phyloP scores from a whole-genome alignment of 1,140 invertebrate genomes.

The Limonius californicus region DNA sequence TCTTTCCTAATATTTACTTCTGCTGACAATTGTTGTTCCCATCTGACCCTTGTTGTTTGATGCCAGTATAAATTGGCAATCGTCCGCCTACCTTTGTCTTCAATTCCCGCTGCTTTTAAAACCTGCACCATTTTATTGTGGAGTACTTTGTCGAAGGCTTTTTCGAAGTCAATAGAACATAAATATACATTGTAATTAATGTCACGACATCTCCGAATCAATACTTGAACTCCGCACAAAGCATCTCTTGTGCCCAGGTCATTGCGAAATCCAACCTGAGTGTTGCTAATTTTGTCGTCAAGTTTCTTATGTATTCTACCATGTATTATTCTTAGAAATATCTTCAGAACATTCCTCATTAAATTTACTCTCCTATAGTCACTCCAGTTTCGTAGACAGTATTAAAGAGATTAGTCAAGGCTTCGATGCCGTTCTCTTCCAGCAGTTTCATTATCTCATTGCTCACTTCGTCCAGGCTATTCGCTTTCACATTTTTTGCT shows the following conservation, averaged over 20 bases:
- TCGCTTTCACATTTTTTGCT: slow-evolving; percentile 13
- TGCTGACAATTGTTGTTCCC: background rate
- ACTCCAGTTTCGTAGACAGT: slow-evolving; percentile 17
- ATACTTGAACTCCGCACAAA: slow-evolving; percentile 17
- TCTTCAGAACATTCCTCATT: slow-evolving; percentile 21
- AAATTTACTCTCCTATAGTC: slow-evolving; percentile 18
- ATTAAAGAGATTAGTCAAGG: slow-evolving; percentile 16
- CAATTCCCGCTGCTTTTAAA: slow-evolving; percentile 7
- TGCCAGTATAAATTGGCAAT: slow-evolving; percentile 14
- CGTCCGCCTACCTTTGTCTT: slow-evolving; percentile 16
- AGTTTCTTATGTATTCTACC: slow-evolving; percentile 19
- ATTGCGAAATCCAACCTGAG: slow-evolving; percentile 18
- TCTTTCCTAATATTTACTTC: background rate
- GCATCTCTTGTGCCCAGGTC: slow-evolving; percentile 15
- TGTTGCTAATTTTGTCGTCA: slow-evolving; percentile 14
- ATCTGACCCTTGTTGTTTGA: background rate
- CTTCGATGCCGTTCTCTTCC: background rate
- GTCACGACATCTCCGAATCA: slow-evolving; percentile 18
- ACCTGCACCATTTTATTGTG: slow-evolving; percentile 9
- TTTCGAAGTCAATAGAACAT: slow-evolving; percentile 7
- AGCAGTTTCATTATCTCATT: slow-evolving; percentile 20
- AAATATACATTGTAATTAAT: background rate
- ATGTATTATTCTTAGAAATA: slow-evolving; percentile 25
- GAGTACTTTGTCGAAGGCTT: slow-evolving; percentile 20
- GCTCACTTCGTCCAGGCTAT: slow-evolving; percentile 12